Evolutionary conservation across 2,888 invertebrate species (phyloP).

Genomic region (Thecocarcelia acutangulata): DNA sequence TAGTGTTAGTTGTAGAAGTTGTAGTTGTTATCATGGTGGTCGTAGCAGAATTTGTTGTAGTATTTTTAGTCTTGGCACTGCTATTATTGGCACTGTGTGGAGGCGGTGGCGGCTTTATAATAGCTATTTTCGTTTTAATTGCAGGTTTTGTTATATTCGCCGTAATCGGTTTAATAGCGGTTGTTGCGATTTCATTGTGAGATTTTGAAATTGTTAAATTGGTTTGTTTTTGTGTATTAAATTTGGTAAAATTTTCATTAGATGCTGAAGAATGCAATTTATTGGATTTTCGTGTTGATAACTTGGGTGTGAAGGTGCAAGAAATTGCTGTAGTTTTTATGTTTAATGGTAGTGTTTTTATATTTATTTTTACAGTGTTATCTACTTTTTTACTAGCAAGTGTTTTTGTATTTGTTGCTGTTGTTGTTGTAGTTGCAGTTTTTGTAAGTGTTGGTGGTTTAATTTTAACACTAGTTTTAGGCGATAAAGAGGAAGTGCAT

Average conservation of each 20-base stretch:
- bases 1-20: neutral
- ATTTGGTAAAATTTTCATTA: slow-evolving; percentile 64
- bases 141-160: slow-evolving; percentile 56
- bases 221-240: slow-evolving; percentile 51
- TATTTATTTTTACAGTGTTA: slow-evolving; percentile 40
- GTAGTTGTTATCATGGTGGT: neutral
- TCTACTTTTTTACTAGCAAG: slow-evolving; percentile 27
- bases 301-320: slow-evolving; percentile 53
- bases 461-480: slow-evolving; percentile 70
- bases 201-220: slow-evolving; percentile 59
- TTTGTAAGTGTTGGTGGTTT: slow-evolving; percentile 68
- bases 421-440: slow-evolving; percentile 42
- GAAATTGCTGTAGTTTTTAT: slow-evolving; percentile 50
- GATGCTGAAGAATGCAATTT: slow-evolving; percentile 58
- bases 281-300: slow-evolving; percentile 56
- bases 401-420: slow-evolving; percentile 62
- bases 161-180: slow-evolving; percentile 45
- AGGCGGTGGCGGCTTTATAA: slow-evolving; percentile 63
- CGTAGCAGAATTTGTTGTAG: slow-evolving; percentile 2
- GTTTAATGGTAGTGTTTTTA: slow-evolving; percentile 38
- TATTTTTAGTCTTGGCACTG: slow-evolving; percentile 1
- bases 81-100: slow-evolving; percentile 52
- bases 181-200: slow-evolving; percentile 60
- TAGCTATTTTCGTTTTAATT: slow-evolving; percentile 45
- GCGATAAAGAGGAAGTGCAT: slow-evolving; percentile 68